phyloP scores from a whole-genome alignment of 2,888 invertebrate genomes.

The Leucania comma region DNA sequence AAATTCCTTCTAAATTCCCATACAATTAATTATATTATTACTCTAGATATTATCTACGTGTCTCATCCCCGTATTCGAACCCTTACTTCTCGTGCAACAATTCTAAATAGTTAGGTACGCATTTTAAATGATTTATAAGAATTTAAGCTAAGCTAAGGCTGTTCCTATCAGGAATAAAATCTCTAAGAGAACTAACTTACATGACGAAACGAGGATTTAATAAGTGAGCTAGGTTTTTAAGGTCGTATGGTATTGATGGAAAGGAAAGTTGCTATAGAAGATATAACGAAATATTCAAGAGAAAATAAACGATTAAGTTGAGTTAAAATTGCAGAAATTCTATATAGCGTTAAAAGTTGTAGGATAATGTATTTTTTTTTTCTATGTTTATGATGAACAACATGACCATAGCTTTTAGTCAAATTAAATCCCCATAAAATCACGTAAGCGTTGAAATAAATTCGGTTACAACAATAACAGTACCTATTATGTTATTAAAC shows the following conservation, averaged over 20 bases:
- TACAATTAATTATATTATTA: constrained; percentile 3
- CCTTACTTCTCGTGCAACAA: constrained; percentile 16
- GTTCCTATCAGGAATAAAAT: constrained; percentile 55
- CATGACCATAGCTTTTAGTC: background rate
- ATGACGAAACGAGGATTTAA: constrained; percentile 16
- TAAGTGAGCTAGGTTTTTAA: background rate
- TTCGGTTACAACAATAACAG: constrained; percentile 50
- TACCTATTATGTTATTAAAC: constrained; percentile 67
- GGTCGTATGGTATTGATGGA: background rate
- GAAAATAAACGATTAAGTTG: background rate
- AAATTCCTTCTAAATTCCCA: constrained; percentile 1
- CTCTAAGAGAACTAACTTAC: constrained; percentile 29
- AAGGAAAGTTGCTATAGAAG: background rate
- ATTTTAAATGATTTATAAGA: constrained; percentile 64
- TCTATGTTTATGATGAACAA: background rate
- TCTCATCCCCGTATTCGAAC: constrained; percentile 14
- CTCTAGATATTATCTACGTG: background rate
- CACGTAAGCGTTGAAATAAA: constrained; percentile 32
- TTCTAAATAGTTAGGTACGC: constrained; percentile 29
- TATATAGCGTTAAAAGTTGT: background rate
- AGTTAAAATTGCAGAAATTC: constrained; percentile 7
- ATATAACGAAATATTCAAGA: background rate
- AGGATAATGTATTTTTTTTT: background rate
- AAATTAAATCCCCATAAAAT: constrained; percentile 26
- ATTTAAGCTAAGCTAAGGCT: constrained; percentile 71